phyloP scores from a whole-genome alignment of 2,888 invertebrate genomes.

The Andrena trimmerana region DNA sequence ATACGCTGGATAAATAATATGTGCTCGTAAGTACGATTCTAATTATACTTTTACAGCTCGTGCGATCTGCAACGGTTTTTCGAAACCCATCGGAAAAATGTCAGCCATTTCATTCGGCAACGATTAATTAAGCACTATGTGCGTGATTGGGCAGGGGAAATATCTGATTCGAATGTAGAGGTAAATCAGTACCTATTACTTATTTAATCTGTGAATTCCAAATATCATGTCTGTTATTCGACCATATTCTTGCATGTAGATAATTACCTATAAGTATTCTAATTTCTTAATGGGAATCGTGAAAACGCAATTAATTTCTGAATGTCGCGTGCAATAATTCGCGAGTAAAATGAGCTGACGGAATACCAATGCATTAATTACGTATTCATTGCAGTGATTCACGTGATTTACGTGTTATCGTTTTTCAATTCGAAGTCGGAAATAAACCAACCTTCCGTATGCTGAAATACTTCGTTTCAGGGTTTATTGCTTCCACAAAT shows the following conservation, averaged over 20 bases:
- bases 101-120: background rate
- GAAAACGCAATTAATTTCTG: slow-evolving; percentile 11
- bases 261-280: background rate
- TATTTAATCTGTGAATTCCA: background rate
- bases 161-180: background rate
- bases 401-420: background rate
- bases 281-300: slow-evolving; percentile 10
- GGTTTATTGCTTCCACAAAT: background rate
- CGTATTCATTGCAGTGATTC: slow-evolving; percentile 29
- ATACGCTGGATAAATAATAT: slow-evolving; percentile 15
- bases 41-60: no score
- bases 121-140: background rate
- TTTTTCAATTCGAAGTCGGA: slow-evolving; percentile 19
- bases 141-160: background rate
- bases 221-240: background rate
- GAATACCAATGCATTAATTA: slow-evolving; percentile 6
- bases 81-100: background rate
- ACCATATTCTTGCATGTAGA: background rate
- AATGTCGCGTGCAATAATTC: slow-evolving; percentile 14
- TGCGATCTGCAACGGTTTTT: background rate
- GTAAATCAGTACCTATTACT: background rate
- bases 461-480: background rate
- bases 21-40: background rate
- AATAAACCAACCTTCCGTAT: slow-evolving; percentile 11
- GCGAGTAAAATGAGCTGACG: background rate